These are phyloP conservation scores for Cryptocephalus primarius DNA, from an alignment of 2,888 invertebrate genomes.

Conservation along the genomic window DNA sequence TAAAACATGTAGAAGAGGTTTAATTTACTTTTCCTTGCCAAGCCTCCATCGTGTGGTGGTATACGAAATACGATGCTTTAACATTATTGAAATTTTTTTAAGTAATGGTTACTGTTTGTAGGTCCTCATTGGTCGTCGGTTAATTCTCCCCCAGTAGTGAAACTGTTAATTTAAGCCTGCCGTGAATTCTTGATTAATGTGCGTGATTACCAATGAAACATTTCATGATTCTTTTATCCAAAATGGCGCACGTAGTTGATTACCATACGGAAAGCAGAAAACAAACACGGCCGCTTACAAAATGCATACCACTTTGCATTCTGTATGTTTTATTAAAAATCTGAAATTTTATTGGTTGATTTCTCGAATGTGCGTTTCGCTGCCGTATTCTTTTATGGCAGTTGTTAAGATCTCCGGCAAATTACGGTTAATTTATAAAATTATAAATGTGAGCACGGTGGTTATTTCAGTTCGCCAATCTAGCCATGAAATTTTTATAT, in stretches of 20 bases:
- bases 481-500: constrained; percentile 15
- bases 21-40: no score
- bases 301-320: constrained; percentile 6
- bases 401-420: constrained; percentile 19
- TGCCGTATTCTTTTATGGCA: constrained; percentile 17
- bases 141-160: no score
- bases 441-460: constrained; percentile 11
- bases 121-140: no score
- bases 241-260: constrained; percentile 12
- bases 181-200: no score
- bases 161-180: no score
- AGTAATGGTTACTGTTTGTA: no score
- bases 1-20: no score
- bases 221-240: constrained; percentile 10
- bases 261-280: constrained; percentile 8
- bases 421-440: constrained; percentile 17
- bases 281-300: constrained; percentile 10
- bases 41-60: no score
- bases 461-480: constrained; percentile 11
- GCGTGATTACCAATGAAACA: no score
- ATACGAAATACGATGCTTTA: no score
- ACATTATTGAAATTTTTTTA: no score
- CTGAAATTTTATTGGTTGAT: constrained; percentile 12
- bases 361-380: constrained; percentile 10
- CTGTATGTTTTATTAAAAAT: constrained; percentile 10